These are phyloP conservation scores for Sylvilagus floridanus DNA, from an alignment of 2,797 vertebrate genomes.

Conservation along the genomic window DNA sequence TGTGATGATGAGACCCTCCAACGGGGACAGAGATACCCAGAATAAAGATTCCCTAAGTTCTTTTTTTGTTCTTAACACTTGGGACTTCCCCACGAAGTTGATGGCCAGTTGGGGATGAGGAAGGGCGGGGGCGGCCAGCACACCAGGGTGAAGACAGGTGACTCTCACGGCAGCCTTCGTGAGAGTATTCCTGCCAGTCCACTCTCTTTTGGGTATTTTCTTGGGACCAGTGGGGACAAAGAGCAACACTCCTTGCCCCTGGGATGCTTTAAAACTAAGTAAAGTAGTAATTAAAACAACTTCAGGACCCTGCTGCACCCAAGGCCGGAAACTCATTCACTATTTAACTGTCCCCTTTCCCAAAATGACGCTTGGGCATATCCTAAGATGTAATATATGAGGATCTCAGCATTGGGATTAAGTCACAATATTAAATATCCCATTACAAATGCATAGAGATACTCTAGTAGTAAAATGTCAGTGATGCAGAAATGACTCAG, in stretches of 20 bases:
- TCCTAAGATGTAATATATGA: background rate
- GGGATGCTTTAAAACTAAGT: background rate
- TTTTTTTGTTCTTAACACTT: background rate
- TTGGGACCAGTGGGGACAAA: background rate
- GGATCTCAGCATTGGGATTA: background rate
- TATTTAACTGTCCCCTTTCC: background rate
- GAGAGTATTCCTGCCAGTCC: background rate
- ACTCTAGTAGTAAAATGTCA: slow-evolving; percentile 46
- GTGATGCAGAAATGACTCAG: background rate
- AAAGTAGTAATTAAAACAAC: slow-evolving; percentile 14
- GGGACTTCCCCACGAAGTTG: background rate
- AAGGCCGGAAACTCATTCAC: background rate
- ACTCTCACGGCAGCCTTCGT: background rate
- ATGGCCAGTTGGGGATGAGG: background rate
- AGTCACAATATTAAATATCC: slow-evolving; percentile 47
- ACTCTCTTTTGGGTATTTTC: background rate
- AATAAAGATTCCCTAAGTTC: background rate
- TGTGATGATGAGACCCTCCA: background rate
- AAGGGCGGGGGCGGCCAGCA: background rate
- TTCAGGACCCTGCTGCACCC: background rate
- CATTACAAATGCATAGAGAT: slow-evolving; percentile 30
- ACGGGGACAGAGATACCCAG: background rate
- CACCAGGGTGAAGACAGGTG: background rate
- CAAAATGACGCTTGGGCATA: background rate
- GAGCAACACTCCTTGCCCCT: background rate